These are phyloP conservation scores for Podilymbus podiceps DNA, from an alignment of 2,113 vertebrate species.

Conservation along the genomic window DNA sequence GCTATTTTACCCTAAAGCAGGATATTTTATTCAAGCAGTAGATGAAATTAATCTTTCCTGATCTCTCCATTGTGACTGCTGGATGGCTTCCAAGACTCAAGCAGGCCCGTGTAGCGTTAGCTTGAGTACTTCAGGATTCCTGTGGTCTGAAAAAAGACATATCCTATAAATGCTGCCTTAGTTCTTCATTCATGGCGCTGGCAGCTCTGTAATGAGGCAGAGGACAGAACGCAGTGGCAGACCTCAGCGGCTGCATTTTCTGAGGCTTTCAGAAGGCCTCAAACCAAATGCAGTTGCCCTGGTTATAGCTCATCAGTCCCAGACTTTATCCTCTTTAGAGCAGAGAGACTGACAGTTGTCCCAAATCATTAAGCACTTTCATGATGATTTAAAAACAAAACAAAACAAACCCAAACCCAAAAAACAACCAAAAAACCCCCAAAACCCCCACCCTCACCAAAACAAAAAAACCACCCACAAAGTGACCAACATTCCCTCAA, in stretches of 20 bases:
- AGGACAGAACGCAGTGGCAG: not conserved
- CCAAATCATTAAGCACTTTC: not conserved
- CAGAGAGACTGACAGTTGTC: not conserved
- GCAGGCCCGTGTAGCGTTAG: not conserved
- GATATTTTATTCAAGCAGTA: not conserved
- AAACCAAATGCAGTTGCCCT: not conserved
- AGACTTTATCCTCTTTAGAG: not conserved
- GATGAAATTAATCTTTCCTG: slow-evolving; percentile 1
- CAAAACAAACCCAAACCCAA: too few species aligned
- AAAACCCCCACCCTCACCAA: not conserved
- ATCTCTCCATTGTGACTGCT: not conserved
- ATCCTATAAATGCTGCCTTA: not conserved
- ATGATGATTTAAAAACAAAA: not conserved
- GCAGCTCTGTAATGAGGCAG: not conserved
- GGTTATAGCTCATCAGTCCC: not conserved
- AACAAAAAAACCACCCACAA: not conserved
- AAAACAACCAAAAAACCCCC: not conserved
- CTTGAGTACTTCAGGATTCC: not conserved
- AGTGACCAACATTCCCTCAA: too few species aligned
- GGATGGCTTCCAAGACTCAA: not conserved
- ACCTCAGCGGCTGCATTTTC: fast-evolving
- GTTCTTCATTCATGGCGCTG: not conserved
- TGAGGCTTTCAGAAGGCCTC: not conserved
- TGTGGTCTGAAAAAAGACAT: not conserved
- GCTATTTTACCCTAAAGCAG: not conserved